Percentiles rank a stretch among this genome's conserved stretches.
Evolutionary conservation across 2,113 vertebrate species (phyloP).

Genomic region (Thamnaconus septentrionalis): DNA sequence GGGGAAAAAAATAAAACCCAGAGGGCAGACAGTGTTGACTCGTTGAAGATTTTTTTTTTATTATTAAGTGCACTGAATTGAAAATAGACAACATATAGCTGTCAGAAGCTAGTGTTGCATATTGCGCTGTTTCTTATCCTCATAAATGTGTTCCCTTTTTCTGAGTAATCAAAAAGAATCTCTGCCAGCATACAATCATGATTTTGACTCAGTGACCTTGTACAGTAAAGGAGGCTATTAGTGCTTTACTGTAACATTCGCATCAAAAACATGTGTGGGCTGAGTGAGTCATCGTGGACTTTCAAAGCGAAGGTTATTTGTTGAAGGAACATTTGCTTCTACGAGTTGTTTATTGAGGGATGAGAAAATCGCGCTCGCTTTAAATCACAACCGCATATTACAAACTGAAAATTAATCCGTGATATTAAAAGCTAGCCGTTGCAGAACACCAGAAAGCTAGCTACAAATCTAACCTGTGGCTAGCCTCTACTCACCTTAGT

Average conservation of each 20-base stretch:
- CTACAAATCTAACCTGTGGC: no score
- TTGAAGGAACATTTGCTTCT: slow-evolving; percentile 10
- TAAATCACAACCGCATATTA: no score
- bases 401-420: no score
- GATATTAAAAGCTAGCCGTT: no score
- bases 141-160: background rate
- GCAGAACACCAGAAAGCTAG: no score
- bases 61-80: background rate
- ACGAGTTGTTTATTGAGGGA: slow-evolving; percentile 10
- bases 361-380: no score
- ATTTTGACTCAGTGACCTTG: slow-evolving; percentile 13
- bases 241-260: slow-evolving; percentile 35
- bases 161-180: no score
- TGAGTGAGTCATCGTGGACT: slow-evolving; percentile 43
- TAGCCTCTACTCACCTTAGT: no score
- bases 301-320: slow-evolving; percentile 30
- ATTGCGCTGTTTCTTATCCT: background rate
- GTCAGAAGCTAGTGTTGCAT: no score
- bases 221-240: slow-evolving; percentile 39
- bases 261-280: slow-evolving; percentile 41
- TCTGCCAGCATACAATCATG: no score
- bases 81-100: slow-evolving; percentile 3
- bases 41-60: background rate
- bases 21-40: no score
- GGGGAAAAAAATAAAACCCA: no score